A percentile compares a stretch with the other conserved stretches of the same genome.
Evolutionary conservation across 2,888 invertebrate species (phyloP).

Genomic region (Heteromurus nitidus): DNA sequence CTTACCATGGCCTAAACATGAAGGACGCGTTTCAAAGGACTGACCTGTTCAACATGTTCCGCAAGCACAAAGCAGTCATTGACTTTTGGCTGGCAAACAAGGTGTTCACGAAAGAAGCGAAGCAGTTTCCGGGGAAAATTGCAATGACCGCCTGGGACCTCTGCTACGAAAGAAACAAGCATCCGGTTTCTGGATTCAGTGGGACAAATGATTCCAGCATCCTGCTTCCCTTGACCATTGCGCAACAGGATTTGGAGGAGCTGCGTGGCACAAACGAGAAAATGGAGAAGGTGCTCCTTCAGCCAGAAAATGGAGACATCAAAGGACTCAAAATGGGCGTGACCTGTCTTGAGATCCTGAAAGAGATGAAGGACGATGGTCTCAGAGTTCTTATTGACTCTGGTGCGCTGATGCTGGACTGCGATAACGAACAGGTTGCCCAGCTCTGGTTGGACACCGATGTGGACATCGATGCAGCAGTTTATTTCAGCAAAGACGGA

Average conservation of each 20-base stretch:
- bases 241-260: constrained; percentile 37
- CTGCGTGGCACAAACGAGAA: constrained; percentile 42
- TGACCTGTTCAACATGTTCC: too few relatives aligned
- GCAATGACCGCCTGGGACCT: constrained; percentile 61
- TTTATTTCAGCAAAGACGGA: constrained; percentile 37
- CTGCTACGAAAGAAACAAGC: constrained; percentile 8
- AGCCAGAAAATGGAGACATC: constrained; percentile 30
- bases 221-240: constrained; percentile 45
- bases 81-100: constrained; percentile 52
- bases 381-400: constrained; percentile 60
- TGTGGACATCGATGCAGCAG: constrained; percentile 27
- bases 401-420: constrained; percentile 68
- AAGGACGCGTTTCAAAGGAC: too few relatives aligned
- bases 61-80: constrained; percentile 44
- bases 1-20: too few relatives aligned
- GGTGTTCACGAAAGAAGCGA: constrained; percentile 52
- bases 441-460: constrained; percentile 64
- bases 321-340: background rate
- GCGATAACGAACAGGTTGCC: constrained; percentile 68
- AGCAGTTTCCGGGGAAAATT: constrained; percentile 61
- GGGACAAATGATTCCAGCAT: constrained; percentile 64
- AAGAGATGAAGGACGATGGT: constrained; percentile 13
- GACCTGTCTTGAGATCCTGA: constrained; percentile 42
- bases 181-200: constrained; percentile 53
- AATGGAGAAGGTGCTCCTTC: constrained; percentile 20